Conservation (phyloP, 2,888 invertebrate species). For the Acrocera orbiculus region DNA sequence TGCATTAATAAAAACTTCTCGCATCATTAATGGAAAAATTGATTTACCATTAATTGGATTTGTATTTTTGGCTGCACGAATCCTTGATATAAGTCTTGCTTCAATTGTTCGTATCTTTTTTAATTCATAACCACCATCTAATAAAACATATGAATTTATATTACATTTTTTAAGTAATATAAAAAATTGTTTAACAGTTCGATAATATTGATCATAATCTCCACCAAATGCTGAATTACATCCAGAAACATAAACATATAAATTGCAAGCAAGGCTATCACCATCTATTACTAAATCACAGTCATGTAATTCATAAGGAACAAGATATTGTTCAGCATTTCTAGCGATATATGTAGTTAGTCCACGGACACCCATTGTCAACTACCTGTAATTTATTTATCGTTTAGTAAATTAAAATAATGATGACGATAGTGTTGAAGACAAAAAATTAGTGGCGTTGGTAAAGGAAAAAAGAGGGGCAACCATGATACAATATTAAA, state of each 20-base stretch:
- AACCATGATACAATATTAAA: too few relatives aligned
- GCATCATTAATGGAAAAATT: conserved; percentile 58
- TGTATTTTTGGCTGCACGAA: conserved; percentile 37
- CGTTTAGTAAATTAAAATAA: too few relatives aligned
- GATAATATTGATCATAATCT: conserved; percentile 64
- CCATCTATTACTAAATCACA: conserved; percentile 63
- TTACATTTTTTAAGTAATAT: conserved; percentile 49
- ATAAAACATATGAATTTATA: conserved; percentile 51
- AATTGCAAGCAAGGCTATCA: conserved; percentile 50
- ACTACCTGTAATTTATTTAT: neutral
- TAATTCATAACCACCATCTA: conserved; percentile 62
- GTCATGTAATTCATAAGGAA: conserved; percentile 45
- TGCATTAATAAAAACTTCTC: conserved; percentile 57
- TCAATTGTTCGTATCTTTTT: conserved; percentile 52
- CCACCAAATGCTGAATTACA: conserved; percentile 63
- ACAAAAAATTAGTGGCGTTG: too few relatives aligned
- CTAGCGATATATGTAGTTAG: conserved; percentile 61
- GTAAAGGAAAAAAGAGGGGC: too few relatives aligned
- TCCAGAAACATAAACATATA: conserved; percentile 44
- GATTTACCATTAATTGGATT: conserved; percentile 39
- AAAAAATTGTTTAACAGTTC: conserved; percentile 48
- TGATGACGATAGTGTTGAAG: too few relatives aligned
- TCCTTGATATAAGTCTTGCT: conserved; percentile 39
- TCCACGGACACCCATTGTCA: conserved; percentile 68
- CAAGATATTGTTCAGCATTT: conserved; percentile 45